These are phyloP conservation scores for Ernsta delagoae DNA, from an alignment of 2,888 invertebrate species.

Conservation along the genomic window DNA sequence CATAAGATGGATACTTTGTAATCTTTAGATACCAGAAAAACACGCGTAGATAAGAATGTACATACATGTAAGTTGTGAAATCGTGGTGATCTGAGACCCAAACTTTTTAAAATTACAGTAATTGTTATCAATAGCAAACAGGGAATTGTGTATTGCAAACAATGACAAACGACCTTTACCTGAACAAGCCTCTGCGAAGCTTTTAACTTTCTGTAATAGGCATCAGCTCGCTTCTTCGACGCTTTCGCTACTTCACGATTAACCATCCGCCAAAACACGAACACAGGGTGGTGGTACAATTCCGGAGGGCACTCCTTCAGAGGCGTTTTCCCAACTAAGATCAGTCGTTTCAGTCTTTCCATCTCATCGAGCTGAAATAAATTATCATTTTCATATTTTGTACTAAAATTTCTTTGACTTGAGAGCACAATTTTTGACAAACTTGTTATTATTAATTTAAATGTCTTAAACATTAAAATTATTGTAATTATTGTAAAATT, in stretches of 20 bases:
- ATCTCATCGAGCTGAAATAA: slow-evolving; percentile 85
- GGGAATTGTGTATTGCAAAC: too few species aligned
- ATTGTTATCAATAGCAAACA: too few species aligned
- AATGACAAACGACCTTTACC: slow-evolving; percentile 48
- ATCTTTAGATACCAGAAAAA: too few species aligned
- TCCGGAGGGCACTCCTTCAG: slow-evolving; percentile 87
- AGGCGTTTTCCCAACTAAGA: slow-evolving; percentile 88
- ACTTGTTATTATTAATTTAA: background rate
- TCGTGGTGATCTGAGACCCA: too few species aligned
- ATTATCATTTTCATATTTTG: background rate
- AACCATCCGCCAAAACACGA: slow-evolving; percentile 86
- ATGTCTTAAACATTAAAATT: too few species aligned
- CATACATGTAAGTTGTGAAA: too few species aligned
- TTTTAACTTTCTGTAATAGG: slow-evolving; percentile 74
- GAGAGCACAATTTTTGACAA: background rate
- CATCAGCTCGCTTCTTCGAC: slow-evolving; percentile 76
- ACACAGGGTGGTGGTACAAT: slow-evolving; percentile 87
- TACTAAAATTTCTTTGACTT: background rate
- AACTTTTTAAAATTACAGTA: too few species aligned
- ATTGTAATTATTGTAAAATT: too few species aligned
- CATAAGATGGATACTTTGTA: too few species aligned
- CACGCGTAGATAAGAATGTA: too few species aligned
- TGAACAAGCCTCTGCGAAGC: slow-evolving; percentile 66
- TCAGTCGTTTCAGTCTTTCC: slow-evolving; percentile 88
- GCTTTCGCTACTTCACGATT: slow-evolving; percentile 78